Conservation (phyloP, 2,888 invertebrate genomes). For the Chloroclystis v-ata region DNA sequence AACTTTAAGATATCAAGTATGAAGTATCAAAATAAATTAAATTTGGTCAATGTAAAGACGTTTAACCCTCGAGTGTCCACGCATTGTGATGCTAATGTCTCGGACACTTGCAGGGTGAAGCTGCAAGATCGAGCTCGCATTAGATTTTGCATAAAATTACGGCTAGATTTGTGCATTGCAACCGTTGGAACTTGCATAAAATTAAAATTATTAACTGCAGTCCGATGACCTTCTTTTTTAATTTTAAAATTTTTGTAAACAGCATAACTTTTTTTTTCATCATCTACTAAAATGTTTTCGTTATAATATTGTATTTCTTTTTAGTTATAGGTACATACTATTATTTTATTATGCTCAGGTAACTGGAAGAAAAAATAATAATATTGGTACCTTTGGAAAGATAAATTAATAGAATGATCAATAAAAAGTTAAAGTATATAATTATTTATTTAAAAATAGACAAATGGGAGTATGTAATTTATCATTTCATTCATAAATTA, state of each 20-base stretch:
- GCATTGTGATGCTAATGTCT: constrained; percentile 62
- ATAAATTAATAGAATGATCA: too few relatives aligned
- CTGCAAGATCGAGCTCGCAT: constrained; percentile 62
- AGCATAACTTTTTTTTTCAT: too few relatives aligned
- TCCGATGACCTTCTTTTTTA: constrained; percentile 9
- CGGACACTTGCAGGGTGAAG: constrained; percentile 36
- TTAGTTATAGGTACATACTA: too few relatives aligned
- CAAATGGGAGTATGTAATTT: too few relatives aligned
- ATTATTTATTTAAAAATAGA: too few relatives aligned
- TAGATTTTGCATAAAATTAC: constrained; percentile 71
- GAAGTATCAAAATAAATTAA: too few relatives aligned
- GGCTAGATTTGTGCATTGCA: constrained; percentile 34
- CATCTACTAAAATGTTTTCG: not conserved
- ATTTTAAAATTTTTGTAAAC: too few relatives aligned
- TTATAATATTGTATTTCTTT: not conserved
- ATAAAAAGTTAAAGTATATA: too few relatives aligned
- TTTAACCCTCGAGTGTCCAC: constrained; percentile 36
- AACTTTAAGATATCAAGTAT: not conserved
- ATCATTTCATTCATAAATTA: too few relatives aligned
- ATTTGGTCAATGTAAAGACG: constrained; percentile 13
- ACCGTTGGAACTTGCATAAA: constrained; percentile 36
- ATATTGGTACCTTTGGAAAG: too few relatives aligned
- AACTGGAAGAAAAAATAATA: too few relatives aligned
- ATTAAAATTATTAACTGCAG: constrained; percentile 13
- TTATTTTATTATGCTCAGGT: too few relatives aligned